These are phyloP conservation scores for Drosophila cracens DNA, from an alignment of 2,888 invertebrate species.

Conservation along the genomic window DNA sequence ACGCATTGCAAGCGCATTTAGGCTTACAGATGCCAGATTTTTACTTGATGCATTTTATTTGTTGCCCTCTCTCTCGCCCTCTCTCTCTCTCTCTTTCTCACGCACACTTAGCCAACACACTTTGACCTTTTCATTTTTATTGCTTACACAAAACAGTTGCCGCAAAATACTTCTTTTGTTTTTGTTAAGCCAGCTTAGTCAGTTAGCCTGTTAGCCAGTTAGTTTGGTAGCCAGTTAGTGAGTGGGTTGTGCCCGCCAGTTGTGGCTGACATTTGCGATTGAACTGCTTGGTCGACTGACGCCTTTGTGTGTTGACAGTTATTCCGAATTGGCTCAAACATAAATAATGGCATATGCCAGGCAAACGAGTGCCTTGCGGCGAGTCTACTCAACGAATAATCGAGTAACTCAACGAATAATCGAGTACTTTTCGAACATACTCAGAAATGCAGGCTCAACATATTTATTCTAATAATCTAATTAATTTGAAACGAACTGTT, in stretches of 20 bases:
- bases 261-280: slow-evolving; percentile 52
- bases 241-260: slow-evolving; percentile 53
- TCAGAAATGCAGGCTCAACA: not conserved
- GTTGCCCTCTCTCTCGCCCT: not conserved
- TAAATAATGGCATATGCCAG: not conserved
- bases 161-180: slow-evolving; percentile 2
- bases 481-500: not conserved
- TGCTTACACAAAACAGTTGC: slow-evolving; percentile 34
- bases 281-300: slow-evolving; percentile 24
- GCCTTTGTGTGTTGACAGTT: slow-evolving; percentile 25
- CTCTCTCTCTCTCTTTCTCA: not conserved
- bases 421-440: not conserved
- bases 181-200: slow-evolving; percentile 11
- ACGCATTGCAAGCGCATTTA: slow-evolving; percentile 12
- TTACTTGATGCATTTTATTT: not conserved
- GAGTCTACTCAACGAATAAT: not conserved
- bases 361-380: not conserved
- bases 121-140: slow-evolving; percentile 39
- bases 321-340: slow-evolving; percentile 2
- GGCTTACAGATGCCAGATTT: slow-evolving; percentile 9
- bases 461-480: not conserved
- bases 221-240: slow-evolving; percentile 12
- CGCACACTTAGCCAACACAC: slow-evolving; percentile 13
- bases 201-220: slow-evolving; percentile 4
- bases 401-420: not conserved